phyloP scores from a whole-genome alignment of 1,140 invertebrate genomes.

The Tetramorium parvispinum region DNA sequence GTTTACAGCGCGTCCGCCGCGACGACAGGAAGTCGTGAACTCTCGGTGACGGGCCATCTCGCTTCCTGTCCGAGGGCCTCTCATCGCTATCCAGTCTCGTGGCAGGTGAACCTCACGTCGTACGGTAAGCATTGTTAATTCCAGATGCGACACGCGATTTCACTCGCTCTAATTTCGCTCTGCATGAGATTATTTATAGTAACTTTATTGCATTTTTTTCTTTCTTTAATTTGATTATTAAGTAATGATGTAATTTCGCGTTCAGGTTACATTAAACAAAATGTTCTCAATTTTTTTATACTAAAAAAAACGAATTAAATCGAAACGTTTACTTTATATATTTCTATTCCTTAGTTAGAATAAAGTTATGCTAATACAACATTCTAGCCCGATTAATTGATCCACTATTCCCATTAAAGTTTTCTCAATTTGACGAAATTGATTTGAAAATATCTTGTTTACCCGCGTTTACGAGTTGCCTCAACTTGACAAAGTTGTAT shows the following conservation, averaged over 20 bases:
- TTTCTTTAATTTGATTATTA: conserved; percentile 1
- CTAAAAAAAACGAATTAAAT: no score
- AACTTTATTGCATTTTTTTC: background rate
- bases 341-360: no score
- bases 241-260: background rate
- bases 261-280: background rate
- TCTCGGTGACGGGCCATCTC: conserved; percentile 82
- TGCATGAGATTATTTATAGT: background rate
- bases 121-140: conserved; percentile 79
- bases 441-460: background rate
- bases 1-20: conserved; percentile 82
- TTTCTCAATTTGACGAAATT: background rate
- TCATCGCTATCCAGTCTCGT: conserved; percentile 80
- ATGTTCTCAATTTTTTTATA: background rate
- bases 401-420: no score
- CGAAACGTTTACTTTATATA: no score
- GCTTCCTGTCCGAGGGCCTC: conserved; percentile 83
- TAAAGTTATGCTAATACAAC: no score
- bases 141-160: background rate
- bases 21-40: conserved; percentile 75
- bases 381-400: no score
- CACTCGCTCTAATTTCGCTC: background rate
- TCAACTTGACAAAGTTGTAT: background rate
- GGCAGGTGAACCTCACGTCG: conserved; percentile 84
- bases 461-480: background rate